These are phyloP conservation scores for Platygyra sinensis DNA, from an alignment of 64 coral and sea anemone genomes.

Conservation along the genomic window DNA sequence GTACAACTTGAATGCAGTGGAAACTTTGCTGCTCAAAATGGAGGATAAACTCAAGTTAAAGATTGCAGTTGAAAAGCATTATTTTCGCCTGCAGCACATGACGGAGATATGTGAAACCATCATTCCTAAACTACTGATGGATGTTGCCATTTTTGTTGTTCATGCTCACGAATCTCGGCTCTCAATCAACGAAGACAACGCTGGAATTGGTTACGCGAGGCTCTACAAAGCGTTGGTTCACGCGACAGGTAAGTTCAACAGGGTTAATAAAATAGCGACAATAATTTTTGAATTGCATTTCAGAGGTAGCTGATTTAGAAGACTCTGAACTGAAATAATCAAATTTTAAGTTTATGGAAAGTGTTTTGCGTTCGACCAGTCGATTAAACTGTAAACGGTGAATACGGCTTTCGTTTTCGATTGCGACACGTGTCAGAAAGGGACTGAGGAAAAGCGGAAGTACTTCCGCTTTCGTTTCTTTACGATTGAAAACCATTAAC, in stretches of 20 bases:
- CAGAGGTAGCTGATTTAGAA: too few relatives aligned
- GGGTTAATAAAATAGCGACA: too few relatives aligned
- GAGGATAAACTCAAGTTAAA: background rate
- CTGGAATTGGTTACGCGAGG: slow-evolving; percentile 77
- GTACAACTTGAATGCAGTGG: slow-evolving; percentile 43
- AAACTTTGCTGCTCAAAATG: background rate
- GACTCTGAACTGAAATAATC: too few relatives aligned
- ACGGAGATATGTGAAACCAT: background rate
- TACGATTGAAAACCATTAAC: too few relatives aligned
- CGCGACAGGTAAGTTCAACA: slow-evolving; percentile 38
- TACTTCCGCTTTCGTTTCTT: background rate
- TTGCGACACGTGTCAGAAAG: background rate
- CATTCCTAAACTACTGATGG: slow-evolving; percentile 14
- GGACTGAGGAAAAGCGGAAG: background rate
- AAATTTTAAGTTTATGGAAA: too few relatives aligned
- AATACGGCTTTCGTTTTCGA: background rate
- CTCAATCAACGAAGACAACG: slow-evolving; percentile 66
- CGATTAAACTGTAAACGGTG: background rate
- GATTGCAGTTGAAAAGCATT: background rate
- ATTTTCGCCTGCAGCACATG: slow-evolving; percentile 68
- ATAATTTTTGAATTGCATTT: too few relatives aligned
- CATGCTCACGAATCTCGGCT: slow-evolving; percentile 80
- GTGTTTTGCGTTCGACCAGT: too few relatives aligned
- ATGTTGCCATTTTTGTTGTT: slow-evolving; percentile 81
- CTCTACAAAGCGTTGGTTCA: slow-evolving; percentile 69